Base-by-base conservation (phyloP, 2,113 vertebrate species). In the Odocoileus hemionus region DNA sequence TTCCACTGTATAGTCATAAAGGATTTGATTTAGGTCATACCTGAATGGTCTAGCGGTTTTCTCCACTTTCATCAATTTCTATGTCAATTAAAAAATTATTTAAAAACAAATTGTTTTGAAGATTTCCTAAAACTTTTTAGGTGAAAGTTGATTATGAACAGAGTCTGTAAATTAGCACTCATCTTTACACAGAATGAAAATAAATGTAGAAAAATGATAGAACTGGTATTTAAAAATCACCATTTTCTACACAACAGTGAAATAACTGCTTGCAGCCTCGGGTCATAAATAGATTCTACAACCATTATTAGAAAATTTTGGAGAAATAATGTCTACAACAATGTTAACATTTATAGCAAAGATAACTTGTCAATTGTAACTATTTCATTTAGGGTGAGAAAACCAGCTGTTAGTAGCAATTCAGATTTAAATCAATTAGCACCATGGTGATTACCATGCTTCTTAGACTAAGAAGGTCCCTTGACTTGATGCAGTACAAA, bases 391-490 rank as follows among this genome's bases (percentile, higher is more conserved):
- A 52, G 17, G 19, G 13, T 52, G 28, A 60, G n/a, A 60, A n/a
- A 90, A 26, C 5, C 70, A 17, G 4, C 14, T 80, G 21, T 47
- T 2, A 17, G 28, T 9, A 47, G 39, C 45, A 74, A n/a, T 58
- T 60, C 21, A 47, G 39, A n/a, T 79, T 79, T 47, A 60, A 14
- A n/a, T 79, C 4, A 78, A 47, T 45, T 11, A 23, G 3, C 25
- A 25, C 17, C 43, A 2, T 70, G 3, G n/a, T 25, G 36, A 78
- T 6, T 11, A 21, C 5, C 3, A 17, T 0, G 21, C 15, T 58
- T 47, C 8, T 26, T 23, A 26, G 25, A 7, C 70, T 61, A 7
- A 57, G 14, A 64, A 64, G 15, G 8, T 36, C 15, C 8, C n/a
- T 4, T 10, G 64, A 52, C 21, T 55, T 43, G 47, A 47, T 50